These are phyloP conservation scores for Epirrhoe alternata DNA, from an alignment of 2,888 invertebrate genomes.

Conservation along the genomic window DNA sequence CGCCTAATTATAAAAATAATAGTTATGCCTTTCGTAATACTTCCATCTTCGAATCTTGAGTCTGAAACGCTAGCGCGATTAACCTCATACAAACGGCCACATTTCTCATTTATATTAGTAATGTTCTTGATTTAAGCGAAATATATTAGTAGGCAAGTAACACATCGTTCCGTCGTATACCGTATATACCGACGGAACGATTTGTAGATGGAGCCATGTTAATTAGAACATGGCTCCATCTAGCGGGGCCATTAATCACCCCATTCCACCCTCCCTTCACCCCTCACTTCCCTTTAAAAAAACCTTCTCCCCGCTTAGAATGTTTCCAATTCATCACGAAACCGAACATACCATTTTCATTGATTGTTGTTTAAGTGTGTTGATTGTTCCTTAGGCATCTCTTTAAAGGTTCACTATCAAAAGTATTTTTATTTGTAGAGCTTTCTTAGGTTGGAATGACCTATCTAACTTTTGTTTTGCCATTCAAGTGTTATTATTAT, in stretches of 20 bases:
- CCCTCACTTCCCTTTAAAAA: slow-evolving; percentile 69
- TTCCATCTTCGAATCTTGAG: not conserved
- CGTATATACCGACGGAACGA: too few species aligned
- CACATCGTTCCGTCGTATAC: slow-evolving; percentile 81
- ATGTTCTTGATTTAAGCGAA: slow-evolving; percentile 49
- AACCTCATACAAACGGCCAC: not conserved
- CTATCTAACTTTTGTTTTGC: slow-evolving; percentile 61
- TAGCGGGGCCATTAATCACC: slow-evolving; percentile 78
- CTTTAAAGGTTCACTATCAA: slow-evolving; percentile 41
- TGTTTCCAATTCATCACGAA: slow-evolving; percentile 84
- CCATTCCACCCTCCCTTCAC: slow-evolving; percentile 67
- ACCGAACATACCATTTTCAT: slow-evolving; percentile 50
- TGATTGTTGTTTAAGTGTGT: slow-evolving; percentile 8
- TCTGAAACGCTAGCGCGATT: not conserved
- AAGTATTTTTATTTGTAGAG: slow-evolving; percentile 59
- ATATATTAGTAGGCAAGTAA: slow-evolving; percentile 82
- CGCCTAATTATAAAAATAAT: too few species aligned
- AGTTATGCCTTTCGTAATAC: too few species aligned
- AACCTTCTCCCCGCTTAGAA: slow-evolving; percentile 75
- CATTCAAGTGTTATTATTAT: slow-evolving; percentile 71
- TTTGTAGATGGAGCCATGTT: too few species aligned
- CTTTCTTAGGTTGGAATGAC: slow-evolving; percentile 40
- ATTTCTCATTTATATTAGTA: not conserved
- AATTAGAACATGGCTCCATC: slow-evolving; percentile 85
- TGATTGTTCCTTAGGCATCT: slow-evolving; percentile 57